Evolutionary conservation across 2,888 invertebrate species (phyloP).

Genomic region (Nomada ruficornis): DNA sequence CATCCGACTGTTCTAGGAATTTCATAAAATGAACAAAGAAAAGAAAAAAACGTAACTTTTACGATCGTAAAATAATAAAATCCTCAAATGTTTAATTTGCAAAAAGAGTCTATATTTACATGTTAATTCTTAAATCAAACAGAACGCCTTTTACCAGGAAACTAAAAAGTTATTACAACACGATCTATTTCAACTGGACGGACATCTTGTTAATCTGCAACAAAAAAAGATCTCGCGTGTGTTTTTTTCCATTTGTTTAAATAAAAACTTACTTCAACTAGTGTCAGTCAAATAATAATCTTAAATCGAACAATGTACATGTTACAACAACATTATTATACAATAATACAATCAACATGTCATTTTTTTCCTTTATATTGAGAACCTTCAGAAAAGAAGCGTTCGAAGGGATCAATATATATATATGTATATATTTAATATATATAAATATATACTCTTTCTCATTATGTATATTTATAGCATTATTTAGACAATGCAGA

Average conservation of each 20-base stretch:
- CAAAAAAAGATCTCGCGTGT: slow-evolving; percentile 25
- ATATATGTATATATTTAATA: slow-evolving; percentile 3
- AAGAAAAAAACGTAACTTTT: slow-evolving; percentile 3
- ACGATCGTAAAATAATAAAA: slow-evolving; percentile 38
- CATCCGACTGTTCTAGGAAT: slow-evolving; percentile 10
- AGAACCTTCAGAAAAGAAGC: slow-evolving; percentile 28
- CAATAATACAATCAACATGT: slow-evolving; percentile 51
- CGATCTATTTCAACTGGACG: slow-evolving; percentile 53
- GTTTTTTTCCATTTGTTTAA: slow-evolving; percentile 20
- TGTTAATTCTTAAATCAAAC: slow-evolving; percentile 30
- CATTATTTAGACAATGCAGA: slow-evolving; percentile 74
- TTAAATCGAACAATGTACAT: slow-evolving; percentile 54
- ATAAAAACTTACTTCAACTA: slow-evolving; percentile 51
- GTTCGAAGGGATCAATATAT: slow-evolving; percentile 36
- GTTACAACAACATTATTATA: slow-evolving; percentile 48
- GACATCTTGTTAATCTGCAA: slow-evolving; percentile 55
- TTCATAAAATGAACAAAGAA: background rate
- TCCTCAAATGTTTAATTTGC: slow-evolving; percentile 22
- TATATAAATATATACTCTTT: slow-evolving; percentile 42
- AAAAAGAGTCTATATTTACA: slow-evolving; percentile 51
- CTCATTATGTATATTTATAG: slow-evolving; percentile 61
- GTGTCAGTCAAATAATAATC: slow-evolving; percentile 53
- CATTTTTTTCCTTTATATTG: slow-evolving; percentile 12
- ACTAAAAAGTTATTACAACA: slow-evolving; percentile 36
- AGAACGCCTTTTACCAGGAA: slow-evolving; percentile 26